A percentile compares a stretch with the other conserved stretches of the same genome.
Conservation (phyloP, 2,113 vertebrate genomes). For the Neodontobutis hainanensis region DNA sequence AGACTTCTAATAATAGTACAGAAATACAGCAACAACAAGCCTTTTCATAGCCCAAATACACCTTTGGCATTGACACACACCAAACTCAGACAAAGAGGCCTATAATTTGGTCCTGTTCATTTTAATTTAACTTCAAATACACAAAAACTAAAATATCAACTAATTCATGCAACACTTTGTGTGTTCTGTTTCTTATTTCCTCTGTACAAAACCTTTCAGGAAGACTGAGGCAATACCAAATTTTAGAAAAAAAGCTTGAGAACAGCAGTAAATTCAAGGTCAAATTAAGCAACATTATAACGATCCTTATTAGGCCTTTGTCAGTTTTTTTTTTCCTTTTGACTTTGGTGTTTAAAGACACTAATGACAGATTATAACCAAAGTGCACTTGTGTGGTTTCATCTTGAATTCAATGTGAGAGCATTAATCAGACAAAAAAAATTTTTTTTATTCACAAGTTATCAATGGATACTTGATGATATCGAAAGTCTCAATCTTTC, state of each 20-base stretch:
- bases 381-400: constrained; percentile 3
- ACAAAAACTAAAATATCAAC: constrained; percentile 9
- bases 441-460: not conserved
- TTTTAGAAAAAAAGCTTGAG: not conserved
- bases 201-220: not conserved
- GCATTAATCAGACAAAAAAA: not conserved
- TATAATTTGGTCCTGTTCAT: constrained; percentile 11
- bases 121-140: constrained; percentile 17
- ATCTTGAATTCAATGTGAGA: not conserved
- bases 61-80: constrained; percentile 43
- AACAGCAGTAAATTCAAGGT: no score
- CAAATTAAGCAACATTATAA: not conserved
- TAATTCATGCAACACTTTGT: not conserved
- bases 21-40: constrained; percentile 53
- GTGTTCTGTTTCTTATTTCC: not conserved
- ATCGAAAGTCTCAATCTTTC: not conserved
- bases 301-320: not conserved
- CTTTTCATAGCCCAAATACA: constrained; percentile 54
- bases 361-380: not conserved
- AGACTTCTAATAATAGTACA: constrained; percentile 60
- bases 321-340: constrained; percentile 10
- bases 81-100: constrained; percentile 32
- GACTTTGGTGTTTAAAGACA: not conserved
- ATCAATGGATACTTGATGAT: not conserved
- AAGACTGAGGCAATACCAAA: not conserved